Evolutionary conservation across 23 tunicate species (phyloP).

Genomic region (Ascidia mentula): DNA sequence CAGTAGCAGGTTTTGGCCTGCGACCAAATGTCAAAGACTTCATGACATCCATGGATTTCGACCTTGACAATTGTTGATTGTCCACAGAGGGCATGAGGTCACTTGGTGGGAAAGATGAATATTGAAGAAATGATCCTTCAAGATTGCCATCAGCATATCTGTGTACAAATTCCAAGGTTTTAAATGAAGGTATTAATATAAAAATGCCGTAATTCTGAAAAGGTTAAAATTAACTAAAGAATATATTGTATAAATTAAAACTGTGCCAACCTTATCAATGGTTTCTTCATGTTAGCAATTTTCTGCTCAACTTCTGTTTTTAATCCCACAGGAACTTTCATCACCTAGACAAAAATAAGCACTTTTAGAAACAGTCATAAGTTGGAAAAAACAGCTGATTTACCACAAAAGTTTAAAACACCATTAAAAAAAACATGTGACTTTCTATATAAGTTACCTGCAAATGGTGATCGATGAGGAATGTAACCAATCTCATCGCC

Average conservation of each 20-base stretch:
- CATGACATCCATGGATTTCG: slow-evolving; percentile 38
- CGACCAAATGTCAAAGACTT: slow-evolving; percentile 12
- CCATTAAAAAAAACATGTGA: too few relatives aligned
- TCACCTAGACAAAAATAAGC: slow-evolving; percentile 31
- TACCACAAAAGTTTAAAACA: too few relatives aligned
- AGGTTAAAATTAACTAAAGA: too few relatives aligned
- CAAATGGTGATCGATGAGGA: slow-evolving; percentile 55
- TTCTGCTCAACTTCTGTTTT: slow-evolving; percentile 33
- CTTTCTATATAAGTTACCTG: slow-evolving; percentile 41
- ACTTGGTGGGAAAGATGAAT: neutral
- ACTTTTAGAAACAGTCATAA: neutral
- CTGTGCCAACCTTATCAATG: neutral
- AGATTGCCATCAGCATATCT: slow-evolving; percentile 28
- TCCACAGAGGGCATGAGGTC: neutral
- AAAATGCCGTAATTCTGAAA: too few relatives aligned
- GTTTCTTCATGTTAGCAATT: slow-evolving; percentile 22
- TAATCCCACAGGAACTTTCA: slow-evolving; percentile 47
- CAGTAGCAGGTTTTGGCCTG: neutral
- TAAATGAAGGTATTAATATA: neutral
- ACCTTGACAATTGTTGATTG: slow-evolving; percentile 1
- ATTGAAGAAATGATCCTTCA: slow-evolving; percentile 33
- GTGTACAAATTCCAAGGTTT: neutral
- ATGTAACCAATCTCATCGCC: slow-evolving; percentile 56
- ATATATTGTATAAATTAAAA: too few relatives aligned
- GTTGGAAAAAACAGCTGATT: too few relatives aligned